A percentile compares a stretch with the other conserved stretches of the same genome.
These are phyloP conservation scores for Phrynosoma platyrhinos DNA, from an alignment of 2,113 vertebrate species.

Conservation along the genomic window DNA sequence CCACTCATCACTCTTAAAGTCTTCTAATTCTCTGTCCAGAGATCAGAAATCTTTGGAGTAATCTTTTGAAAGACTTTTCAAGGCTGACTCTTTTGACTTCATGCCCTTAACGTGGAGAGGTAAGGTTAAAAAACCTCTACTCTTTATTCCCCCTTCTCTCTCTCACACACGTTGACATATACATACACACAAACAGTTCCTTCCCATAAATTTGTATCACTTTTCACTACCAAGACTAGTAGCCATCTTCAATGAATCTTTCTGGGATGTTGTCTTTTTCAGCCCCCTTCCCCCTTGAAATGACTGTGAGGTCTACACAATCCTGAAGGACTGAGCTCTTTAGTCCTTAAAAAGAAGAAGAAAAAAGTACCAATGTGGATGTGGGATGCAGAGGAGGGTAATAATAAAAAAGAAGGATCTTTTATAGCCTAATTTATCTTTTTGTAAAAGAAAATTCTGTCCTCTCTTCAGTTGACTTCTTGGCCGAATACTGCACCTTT, in stretches of 20 bases:
- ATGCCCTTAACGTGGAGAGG: conserved; percentile 77
- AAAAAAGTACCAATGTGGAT: conserved; percentile 48
- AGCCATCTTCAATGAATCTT: neutral
- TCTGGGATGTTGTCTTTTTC: conserved; percentile 19
- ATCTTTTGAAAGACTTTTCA: conserved; percentile 59
- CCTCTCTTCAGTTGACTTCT: conserved; percentile 88
- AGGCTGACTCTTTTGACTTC: conserved; percentile 63
- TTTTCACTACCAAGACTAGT: conserved; percentile 55
- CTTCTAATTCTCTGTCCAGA: too few relatives aligned
- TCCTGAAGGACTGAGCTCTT: conserved; percentile 45
- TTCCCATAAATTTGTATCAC: conserved; percentile 47
- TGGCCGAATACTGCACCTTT: conserved; percentile 94
- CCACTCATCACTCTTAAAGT: too few relatives aligned
- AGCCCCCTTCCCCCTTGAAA: neutral
- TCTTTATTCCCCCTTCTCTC: neutral
- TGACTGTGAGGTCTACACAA: neutral
- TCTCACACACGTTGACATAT: neutral
- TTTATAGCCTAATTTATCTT: conserved; percentile 72
- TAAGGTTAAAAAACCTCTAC: neutral
- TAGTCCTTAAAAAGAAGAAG: neutral
- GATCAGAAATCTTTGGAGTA: conserved; percentile 48
- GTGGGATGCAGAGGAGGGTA: conserved; percentile 45
- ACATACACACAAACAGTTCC: conserved; percentile 48
- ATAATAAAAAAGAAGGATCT: conserved; percentile 47
- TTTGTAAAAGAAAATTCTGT: conserved; percentile 57